A percentile compares a stretch with the other conserved stretches of the same genome.
phyloP scores from a whole-genome alignment of 2,888 invertebrate species.

The Lithophane leautieri region DNA sequence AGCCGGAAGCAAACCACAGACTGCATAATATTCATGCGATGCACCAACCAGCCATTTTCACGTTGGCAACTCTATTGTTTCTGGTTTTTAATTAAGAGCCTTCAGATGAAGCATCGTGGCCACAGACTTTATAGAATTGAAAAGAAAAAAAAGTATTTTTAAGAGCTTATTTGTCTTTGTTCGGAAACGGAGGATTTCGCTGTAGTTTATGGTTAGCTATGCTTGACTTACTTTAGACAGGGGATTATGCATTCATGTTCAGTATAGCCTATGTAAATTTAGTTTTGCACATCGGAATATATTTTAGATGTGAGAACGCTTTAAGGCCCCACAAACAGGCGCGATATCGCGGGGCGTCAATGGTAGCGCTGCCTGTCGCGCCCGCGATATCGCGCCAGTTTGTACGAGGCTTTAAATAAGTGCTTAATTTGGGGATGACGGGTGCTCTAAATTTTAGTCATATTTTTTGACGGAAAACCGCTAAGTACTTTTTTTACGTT shows the following conservation, averaged over 20 bases:
- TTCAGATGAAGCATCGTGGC: conserved; percentile 76
- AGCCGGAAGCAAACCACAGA: conserved; percentile 54
- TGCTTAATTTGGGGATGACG: neutral
- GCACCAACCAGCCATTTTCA: conserved; percentile 72
- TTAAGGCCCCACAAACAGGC: too few species aligned
- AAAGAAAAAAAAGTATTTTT: conserved; percentile 59
- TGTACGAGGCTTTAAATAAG: conserved; percentile 18
- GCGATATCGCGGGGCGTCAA: too few species aligned
- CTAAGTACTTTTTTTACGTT: neutral
- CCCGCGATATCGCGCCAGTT: too few species aligned
- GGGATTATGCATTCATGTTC: conserved; percentile 44
- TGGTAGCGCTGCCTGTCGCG: too few species aligned
- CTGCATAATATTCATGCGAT: conserved; percentile 62
- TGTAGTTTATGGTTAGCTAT: conserved; percentile 38
- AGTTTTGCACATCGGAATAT: conserved; percentile 26
- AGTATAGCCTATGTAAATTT: conserved; percentile 28
- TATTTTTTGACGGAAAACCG: neutral
- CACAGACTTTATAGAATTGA: conserved; percentile 69
- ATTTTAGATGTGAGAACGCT: neutral
- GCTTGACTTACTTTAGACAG: conserved; percentile 29
- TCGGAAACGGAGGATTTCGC: conserved; percentile 48
- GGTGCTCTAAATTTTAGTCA: conserved; percentile 1
- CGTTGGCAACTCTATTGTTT: conserved; percentile 74
- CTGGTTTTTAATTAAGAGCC: conserved; percentile 78
- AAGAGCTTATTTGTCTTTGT: conserved; percentile 68